Conservation (phyloP, 2,888 invertebrate genomes). For the Tortrix viridana region DNA sequence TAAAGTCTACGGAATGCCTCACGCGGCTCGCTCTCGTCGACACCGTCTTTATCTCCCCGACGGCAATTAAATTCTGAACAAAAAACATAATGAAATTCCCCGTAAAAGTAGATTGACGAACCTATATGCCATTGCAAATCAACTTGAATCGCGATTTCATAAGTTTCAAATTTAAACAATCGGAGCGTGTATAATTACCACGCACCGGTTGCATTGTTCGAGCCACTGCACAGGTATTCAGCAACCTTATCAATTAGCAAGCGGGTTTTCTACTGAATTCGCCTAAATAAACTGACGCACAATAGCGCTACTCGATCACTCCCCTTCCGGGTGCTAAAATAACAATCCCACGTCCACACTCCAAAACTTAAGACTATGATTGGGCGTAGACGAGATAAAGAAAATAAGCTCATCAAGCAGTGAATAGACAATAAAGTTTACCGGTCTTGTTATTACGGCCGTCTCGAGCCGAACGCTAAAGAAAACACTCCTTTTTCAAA, state of each 20-base stretch:
- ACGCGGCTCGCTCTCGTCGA: conserved; percentile 67
- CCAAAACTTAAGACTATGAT: conserved; percentile 65
- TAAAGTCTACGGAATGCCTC: conserved; percentile 79
- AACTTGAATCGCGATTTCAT: conserved; percentile 70
- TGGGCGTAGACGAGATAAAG: conserved; percentile 72
- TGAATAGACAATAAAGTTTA: conserved; percentile 77
- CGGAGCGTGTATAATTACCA: conserved; percentile 74
- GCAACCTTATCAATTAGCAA: conserved; percentile 73
- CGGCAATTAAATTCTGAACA: conserved; percentile 74
- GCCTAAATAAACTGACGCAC: conserved; percentile 72
- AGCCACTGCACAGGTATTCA: conserved; percentile 77
- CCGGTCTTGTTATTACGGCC: conserved; percentile 70
- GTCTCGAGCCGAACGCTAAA: conserved; percentile 62
- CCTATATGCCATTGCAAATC: conserved; percentile 61
- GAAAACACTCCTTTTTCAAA: conserved; percentile 80
- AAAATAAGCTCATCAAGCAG: conserved; percentile 75
- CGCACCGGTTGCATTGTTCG: conserved; percentile 71
- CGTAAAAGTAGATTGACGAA: conserved; percentile 64
- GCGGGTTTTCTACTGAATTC: conserved; percentile 62
- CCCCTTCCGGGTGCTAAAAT: conserved; percentile 61
- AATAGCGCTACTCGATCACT: conserved; percentile 53
- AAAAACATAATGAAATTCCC: conserved; percentile 70
- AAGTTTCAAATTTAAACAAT: conserved; percentile 80
- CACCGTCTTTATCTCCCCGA: conserved; percentile 72
- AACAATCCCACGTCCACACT: conserved; percentile 59